phyloP scores from a whole-genome alignment of 2,797 vertebrate species.

The Sebastes umbrosus region DNA sequence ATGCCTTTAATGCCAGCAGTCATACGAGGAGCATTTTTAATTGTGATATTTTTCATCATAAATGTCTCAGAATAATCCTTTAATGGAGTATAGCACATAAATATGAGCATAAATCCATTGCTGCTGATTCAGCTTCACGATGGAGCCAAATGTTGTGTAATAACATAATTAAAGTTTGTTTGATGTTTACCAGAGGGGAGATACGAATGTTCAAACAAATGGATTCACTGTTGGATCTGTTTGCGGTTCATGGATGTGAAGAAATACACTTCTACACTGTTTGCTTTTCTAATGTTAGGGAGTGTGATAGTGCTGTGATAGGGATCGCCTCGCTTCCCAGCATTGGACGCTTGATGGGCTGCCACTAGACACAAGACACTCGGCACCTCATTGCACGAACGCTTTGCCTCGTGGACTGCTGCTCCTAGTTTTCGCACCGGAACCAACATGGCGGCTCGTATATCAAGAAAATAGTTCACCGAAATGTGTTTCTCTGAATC shows the following conservation, averaged over 20 bases:
- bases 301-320: not conserved
- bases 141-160: conserved; percentile 38
- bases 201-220: conserved; percentile 43
- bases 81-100: conserved; percentile 24
- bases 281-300: conserved; percentile 12
- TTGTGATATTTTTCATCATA: conserved; percentile 46
- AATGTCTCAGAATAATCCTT: conserved; percentile 51
- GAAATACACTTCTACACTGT: conserved; percentile 19
- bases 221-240: conserved; percentile 27
- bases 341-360: too few relatives aligned
- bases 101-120: conserved; percentile 27
- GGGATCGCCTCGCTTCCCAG: too few relatives aligned
- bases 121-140: conserved; percentile 36
- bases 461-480: too few relatives aligned
- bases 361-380: too few relatives aligned
- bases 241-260: conserved; percentile 29
- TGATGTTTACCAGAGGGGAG: conserved; percentile 15
- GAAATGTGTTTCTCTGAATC: too few relatives aligned
- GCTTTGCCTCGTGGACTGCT: too few relatives aligned
- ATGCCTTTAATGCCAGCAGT: conserved; percentile 68
- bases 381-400: too few relatives aligned
- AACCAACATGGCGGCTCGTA: too few relatives aligned
- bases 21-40: conserved; percentile 41
- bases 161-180: conserved; percentile 37
- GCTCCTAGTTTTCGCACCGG: too few relatives aligned